These are phyloP conservation scores for Saimiri boliviensis DNA, from an alignment of 2,113 vertebrate genomes.

Conservation along the genomic window DNA sequence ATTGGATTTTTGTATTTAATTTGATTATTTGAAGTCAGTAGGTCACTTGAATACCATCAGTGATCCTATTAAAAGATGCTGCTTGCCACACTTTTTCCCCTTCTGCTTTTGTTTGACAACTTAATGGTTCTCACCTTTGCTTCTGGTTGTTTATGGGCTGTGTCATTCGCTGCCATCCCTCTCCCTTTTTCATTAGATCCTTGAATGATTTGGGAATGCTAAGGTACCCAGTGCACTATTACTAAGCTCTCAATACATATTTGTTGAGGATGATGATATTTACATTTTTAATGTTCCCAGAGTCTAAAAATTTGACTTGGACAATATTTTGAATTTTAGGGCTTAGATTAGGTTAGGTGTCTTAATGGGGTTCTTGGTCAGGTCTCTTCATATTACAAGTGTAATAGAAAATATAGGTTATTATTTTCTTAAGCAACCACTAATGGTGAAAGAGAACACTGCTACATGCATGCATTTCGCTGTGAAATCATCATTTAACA, in stretches of 20 bases:
- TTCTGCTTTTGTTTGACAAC: background rate
- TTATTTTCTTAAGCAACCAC: constrained; percentile 17
- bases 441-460: background rate
- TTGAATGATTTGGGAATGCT: background rate
- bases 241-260: background rate
- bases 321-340: background rate
- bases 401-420: background rate
- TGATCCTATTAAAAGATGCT: constrained; percentile 2
- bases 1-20: constrained; percentile 31
- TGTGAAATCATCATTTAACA: constrained; percentile 19
- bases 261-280: background rate
- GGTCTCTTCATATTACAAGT: constrained; percentile 30
- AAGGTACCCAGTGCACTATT: background rate
- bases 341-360: background rate
- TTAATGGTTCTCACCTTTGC: background rate
- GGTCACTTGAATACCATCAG: background rate
- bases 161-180: background rate
- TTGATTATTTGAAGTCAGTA: constrained; percentile 15
- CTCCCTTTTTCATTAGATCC: background rate
- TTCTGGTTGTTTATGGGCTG: background rate
- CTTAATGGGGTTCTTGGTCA: background rate
- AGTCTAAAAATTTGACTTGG: background rate
- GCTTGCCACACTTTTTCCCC: background rate
- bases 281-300: constrained; percentile 28
- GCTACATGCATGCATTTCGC: background rate